These are phyloP conservation scores for Folsomia manolachei DNA, from an alignment of 2,888 invertebrate genomes.

Conservation along the genomic window DNA sequence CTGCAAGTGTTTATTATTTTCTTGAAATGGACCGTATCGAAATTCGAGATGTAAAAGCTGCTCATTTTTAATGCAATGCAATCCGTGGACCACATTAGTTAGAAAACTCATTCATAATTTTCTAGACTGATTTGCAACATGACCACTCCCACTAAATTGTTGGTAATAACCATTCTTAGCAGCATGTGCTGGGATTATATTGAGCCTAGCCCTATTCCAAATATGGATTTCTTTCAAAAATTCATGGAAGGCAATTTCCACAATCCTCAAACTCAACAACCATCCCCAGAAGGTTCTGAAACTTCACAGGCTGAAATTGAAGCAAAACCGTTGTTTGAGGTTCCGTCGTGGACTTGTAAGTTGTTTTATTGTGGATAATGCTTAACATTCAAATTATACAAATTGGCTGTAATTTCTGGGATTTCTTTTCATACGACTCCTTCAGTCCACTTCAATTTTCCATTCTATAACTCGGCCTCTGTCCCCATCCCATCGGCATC, in stretches of 20 bases:
- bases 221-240: neutral
- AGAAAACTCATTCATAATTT: too few species aligned
- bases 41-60: neutral
- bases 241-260: neutral
- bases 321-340: neutral
- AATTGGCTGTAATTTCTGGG: too few species aligned
- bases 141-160: too few species aligned
- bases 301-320: neutral
- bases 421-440: neutral
- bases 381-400: too few species aligned
- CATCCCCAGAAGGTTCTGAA: neutral
- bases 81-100: too few species aligned
- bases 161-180: too few species aligned
- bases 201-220: neutral
- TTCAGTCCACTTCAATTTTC: neutral
- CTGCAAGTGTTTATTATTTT: neutral
- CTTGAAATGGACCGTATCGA: neutral
- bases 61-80: neutral
- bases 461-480: constrained; percentile 6
- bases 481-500: neutral
- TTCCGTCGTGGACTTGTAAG: constrained; percentile 12
- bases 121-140: too few species aligned
- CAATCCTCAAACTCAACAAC: neutral
- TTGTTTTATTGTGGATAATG: too few species aligned
- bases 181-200: too few species aligned